phyloP scores from a whole-genome alignment of 1,140 invertebrate species.

The Ladona fulva region DNA sequence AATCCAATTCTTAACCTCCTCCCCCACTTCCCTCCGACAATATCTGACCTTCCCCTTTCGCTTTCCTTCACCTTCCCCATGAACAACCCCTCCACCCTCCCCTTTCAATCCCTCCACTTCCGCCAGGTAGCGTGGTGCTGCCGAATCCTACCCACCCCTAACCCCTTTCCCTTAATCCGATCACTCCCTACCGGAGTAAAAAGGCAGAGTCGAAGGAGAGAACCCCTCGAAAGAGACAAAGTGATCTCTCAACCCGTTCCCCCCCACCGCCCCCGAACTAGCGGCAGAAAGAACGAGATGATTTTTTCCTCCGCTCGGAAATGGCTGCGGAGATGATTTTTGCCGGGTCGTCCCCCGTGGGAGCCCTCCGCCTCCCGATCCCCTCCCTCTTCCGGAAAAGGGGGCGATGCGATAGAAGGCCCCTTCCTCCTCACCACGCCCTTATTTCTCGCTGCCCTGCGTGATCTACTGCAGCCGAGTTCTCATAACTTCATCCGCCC shows the following conservation, averaged over 20 bases:
- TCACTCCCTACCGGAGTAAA: too few species aligned
- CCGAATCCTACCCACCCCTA: too few species aligned
- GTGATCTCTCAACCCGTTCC: neutral
- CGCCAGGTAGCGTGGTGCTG: too few species aligned
- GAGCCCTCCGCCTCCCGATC: conserved; percentile 18
- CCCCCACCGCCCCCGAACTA: neutral
- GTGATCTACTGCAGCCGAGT: conserved; percentile 34
- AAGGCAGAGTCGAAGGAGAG: too few species aligned
- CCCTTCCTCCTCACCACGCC: conserved; percentile 2
- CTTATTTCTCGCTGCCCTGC: neutral
- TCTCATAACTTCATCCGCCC: conserved; percentile 40
- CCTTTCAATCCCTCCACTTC: too few species aligned
- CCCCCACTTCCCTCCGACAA: too few species aligned
- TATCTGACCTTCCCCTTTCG: too few species aligned
- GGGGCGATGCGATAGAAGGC: neutral
- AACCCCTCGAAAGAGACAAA: conserved; percentile 4
- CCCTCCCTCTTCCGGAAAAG: conserved; percentile 15
- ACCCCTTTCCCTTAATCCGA: too few species aligned
- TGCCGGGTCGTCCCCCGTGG: conserved; percentile 31
- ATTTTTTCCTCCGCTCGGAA: conserved; percentile 15
- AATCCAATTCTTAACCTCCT: too few species aligned
- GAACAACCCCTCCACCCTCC: too few species aligned
- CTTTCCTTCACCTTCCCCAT: too few species aligned
- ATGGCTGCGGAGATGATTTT: conserved; percentile 33
- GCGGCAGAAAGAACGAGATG: neutral